Conservation (phyloP, 1,140 invertebrate genomes). For the Platorchestia sp. region DNA sequence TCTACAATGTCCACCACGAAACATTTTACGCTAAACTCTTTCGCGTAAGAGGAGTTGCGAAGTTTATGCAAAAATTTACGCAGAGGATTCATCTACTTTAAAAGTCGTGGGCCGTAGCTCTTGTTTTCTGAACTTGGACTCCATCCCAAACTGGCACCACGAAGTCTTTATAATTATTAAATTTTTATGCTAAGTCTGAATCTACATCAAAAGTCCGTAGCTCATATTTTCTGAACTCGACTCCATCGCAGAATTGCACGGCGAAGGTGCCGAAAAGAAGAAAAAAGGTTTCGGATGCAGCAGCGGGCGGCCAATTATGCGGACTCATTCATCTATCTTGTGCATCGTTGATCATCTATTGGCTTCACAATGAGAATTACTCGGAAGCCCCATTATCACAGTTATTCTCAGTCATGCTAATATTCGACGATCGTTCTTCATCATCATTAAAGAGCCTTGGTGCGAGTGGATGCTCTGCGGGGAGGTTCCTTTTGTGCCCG, state of each 20-base stretch:
- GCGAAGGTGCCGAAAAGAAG: not conserved
- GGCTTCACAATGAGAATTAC: constrained; percentile 44
- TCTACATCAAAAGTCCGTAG: not conserved
- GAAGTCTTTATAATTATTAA: too few species aligned
- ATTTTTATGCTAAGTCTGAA: not conserved
- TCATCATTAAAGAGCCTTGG: not conserved
- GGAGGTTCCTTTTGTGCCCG: not conserved
- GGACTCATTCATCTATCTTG: constrained; percentile 23
- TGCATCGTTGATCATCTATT: constrained; percentile 42
- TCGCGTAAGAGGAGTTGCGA: not conserved
- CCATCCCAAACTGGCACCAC: not conserved
- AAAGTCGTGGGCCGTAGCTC: not conserved
- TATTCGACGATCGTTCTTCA: constrained; percentile 3
- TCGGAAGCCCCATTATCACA: constrained; percentile 44
- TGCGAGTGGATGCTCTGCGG: not conserved
- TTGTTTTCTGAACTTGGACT: not conserved
- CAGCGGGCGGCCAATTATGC: constrained; percentile 33
- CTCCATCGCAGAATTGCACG: too few species aligned
- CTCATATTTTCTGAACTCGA: not conserved
- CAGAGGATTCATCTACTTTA: not conserved
- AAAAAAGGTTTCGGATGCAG: not conserved
- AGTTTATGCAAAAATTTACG: not conserved
- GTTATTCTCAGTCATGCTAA: constrained; percentile 35
- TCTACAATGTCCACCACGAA: too few species aligned
- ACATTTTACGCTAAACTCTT: not conserved